Evolutionary conservation across 2,113 vertebrate genomes (phyloP).

Genomic region (Megaceryle torquata): DNA sequence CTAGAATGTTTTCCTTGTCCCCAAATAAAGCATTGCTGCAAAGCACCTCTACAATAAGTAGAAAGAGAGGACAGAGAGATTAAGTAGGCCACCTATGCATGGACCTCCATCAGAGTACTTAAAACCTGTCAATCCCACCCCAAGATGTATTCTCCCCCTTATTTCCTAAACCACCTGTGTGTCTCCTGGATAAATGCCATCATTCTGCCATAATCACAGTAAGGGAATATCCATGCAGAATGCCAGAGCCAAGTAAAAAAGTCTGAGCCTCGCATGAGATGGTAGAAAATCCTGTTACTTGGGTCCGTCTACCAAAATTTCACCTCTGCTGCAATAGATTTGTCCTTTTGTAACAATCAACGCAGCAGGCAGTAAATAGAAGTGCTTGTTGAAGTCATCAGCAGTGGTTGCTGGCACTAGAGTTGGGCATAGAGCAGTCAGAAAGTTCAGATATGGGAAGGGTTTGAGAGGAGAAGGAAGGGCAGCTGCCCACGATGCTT

Average conservation of each 20-base stretch:
- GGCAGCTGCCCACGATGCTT: fast-evolving
- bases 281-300: not conserved
- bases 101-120: not conserved
- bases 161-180: not conserved
- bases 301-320: not conserved
- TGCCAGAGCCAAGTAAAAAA: not conserved
- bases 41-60: not conserved
- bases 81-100: not conserved
- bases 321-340: not conserved
- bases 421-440: not conserved
- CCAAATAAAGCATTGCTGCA: not conserved
- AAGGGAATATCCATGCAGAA: not conserved
- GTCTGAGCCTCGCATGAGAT: not conserved
- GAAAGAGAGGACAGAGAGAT: not conserved
- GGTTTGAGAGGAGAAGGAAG: not conserved
- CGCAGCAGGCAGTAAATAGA: not conserved
- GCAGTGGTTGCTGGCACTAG: not conserved
- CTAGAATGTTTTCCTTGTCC: not conserved
- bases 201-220: not conserved
- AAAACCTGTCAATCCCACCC: not conserved
- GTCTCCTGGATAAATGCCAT: not conserved
- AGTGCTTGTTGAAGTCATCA: not conserved
- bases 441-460: not conserved
- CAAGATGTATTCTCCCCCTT: not conserved
- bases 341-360: not conserved